phyloP scores from a whole-genome alignment of 2,888 invertebrate genomes.

The Mythimna lalbum region DNA sequence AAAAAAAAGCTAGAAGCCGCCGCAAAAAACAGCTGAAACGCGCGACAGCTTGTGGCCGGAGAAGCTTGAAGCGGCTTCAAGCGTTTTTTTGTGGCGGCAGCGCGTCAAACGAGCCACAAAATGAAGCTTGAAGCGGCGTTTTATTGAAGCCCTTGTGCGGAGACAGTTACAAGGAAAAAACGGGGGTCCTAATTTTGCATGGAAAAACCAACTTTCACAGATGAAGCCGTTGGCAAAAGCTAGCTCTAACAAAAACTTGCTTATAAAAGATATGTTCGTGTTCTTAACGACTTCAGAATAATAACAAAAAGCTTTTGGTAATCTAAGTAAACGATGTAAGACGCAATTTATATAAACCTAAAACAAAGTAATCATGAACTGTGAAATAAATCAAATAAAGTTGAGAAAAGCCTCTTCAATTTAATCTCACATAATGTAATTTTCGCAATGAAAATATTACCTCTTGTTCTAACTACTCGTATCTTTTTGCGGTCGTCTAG shows the following conservation, averaged over 20 bases:
- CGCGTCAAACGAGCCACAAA: too few relatives aligned
- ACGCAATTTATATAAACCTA: slow-evolving; percentile 16
- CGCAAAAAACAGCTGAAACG: too few relatives aligned
- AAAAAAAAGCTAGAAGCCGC: too few relatives aligned
- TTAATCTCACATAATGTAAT: slow-evolving; percentile 28
- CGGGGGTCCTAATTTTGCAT: too few relatives aligned
- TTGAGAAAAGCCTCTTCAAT: slow-evolving; percentile 31
- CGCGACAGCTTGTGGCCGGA: too few relatives aligned
- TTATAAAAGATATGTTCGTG: neutral
- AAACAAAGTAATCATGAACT: slow-evolving; percentile 30
- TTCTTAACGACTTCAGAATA: neutral
- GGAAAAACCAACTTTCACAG: too few relatives aligned
- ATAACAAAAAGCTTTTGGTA: slow-evolving; percentile 10
- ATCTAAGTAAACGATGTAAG: slow-evolving; percentile 22
- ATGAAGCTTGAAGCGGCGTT: too few relatives aligned
- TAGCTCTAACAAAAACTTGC: neutral
- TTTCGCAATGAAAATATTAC: slow-evolving; percentile 41
- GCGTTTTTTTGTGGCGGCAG: too few relatives aligned
- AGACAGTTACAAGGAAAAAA: too few relatives aligned
- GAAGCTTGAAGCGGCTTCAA: too few relatives aligned
- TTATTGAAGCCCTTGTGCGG: too few relatives aligned
- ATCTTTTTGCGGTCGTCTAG: slow-evolving; percentile 56
- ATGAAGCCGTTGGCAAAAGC: too few relatives aligned
- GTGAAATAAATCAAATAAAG: slow-evolving; percentile 28
- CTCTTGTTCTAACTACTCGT: slow-evolving; percentile 24